Percentiles rank a stretch among this genome's conserved stretches.
Evolutionary conservation across 2,113 vertebrate species (phyloP).

Genomic region (Oreamnos americanus): DNA sequence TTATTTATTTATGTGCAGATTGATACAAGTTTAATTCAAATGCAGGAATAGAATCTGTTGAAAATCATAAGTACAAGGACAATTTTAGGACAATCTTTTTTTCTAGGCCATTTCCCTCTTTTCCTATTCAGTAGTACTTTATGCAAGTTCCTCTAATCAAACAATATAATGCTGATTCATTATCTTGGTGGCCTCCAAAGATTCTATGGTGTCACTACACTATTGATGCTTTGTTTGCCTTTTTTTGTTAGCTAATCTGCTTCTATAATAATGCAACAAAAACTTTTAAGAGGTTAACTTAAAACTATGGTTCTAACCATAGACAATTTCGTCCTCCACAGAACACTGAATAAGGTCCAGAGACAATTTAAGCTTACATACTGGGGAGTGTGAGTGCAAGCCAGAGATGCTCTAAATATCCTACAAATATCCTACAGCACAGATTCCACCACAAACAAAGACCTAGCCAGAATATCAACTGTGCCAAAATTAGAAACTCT

Average conservation of each 20-base stretch:
- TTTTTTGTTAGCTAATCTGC: background rate
- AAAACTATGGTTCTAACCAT: background rate
- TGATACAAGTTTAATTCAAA: background rate
- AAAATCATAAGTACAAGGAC: background rate
- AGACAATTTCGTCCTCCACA: background rate
- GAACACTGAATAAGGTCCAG: background rate
- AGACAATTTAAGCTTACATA: background rate
- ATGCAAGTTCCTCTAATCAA: background rate
- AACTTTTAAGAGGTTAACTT: background rate
- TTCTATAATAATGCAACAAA: background rate
- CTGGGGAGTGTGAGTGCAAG: background rate
- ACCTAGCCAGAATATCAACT: background rate
- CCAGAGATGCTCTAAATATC: background rate
- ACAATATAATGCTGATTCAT: background rate
- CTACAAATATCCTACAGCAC: background rate
- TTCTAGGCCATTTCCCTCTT: background rate
- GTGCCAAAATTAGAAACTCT: background rate
- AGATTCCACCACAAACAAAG: background rate
- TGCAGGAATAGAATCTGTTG: background rate
- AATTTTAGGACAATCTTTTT: background rate
- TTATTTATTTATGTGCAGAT: background rate
- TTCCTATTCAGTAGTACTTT: background rate
- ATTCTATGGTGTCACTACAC: background rate
- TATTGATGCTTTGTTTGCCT: background rate
- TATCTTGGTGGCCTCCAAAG: background rate